These are phyloP conservation scores for Heliopora coerulea DNA, from an alignment of 92 coral and sea anemone genomes.

Conservation along the genomic window DNA sequence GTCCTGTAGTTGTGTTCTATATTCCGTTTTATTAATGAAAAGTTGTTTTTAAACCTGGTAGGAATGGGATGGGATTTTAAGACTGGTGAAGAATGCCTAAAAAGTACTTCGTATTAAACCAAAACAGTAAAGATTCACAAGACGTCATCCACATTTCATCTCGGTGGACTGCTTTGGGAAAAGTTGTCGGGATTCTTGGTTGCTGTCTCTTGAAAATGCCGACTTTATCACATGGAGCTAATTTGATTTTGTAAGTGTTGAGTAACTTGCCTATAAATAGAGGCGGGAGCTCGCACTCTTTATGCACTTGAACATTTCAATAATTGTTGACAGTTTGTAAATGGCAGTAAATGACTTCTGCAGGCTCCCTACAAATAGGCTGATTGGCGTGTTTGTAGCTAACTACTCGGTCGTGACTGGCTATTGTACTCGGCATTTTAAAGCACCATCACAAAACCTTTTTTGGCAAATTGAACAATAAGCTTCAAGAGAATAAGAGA, in stretches of 20 bases:
- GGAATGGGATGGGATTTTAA: too few relatives aligned
- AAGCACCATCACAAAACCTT: neutral
- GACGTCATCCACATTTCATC: too few relatives aligned
- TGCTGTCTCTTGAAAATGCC: conserved; percentile 1
- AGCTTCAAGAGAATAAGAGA: neutral
- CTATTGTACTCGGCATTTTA: neutral
- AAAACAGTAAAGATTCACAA: too few relatives aligned
- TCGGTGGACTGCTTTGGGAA: too few relatives aligned
- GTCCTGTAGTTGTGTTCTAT: neutral
- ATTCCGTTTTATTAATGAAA: neutral
- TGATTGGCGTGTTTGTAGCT: conserved; percentile 37
- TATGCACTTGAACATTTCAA: conserved; percentile 41
- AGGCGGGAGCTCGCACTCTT: conserved; percentile 19
- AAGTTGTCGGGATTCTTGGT: neutral
- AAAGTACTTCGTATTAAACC: too few relatives aligned
- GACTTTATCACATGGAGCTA: conserved; percentile 13
- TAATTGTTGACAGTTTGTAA: conserved; percentile 43
- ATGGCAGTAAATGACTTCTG: conserved; percentile 39
- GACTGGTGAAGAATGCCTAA: too few relatives aligned
- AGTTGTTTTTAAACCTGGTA: neutral
- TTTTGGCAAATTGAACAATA: neutral
- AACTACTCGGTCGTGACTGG: conserved; percentile 35
- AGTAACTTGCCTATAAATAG: conserved; percentile 36
- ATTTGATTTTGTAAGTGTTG: conserved; percentile 36
- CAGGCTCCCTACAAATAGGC: conserved; percentile 20